These are phyloP conservation scores for Tinea semifulvella DNA, from an alignment of 2,888 invertebrate species.

Conservation along the genomic window DNA sequence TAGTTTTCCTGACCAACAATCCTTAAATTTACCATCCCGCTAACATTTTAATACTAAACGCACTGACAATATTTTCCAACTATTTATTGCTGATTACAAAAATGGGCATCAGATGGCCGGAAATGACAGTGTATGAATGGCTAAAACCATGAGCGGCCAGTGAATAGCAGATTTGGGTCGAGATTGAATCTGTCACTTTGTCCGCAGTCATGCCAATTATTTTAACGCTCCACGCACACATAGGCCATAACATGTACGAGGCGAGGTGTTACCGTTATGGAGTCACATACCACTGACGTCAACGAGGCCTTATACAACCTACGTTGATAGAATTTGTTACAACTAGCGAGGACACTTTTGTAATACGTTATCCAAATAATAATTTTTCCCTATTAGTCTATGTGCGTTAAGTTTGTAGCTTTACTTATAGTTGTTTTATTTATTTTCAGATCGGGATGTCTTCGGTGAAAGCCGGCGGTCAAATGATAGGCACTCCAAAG, in stretches of 20 bases:
- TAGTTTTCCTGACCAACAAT: no score
- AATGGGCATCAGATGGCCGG: slow-evolving; percentile 22
- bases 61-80: no score
- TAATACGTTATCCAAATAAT: not conserved
- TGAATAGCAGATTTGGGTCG: slow-evolving; percentile 42
- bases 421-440: slow-evolving; percentile 21
- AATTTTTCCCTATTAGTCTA: no score
- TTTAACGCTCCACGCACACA: slow-evolving; percentile 35
- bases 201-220: slow-evolving; percentile 42
- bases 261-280: slow-evolving; percentile 64
- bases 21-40: no score
- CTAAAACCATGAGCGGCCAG: slow-evolving; percentile 26
- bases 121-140: slow-evolving; percentile 23
- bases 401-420: not conserved
- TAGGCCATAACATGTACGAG: slow-evolving; percentile 25
- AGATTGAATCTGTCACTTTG: slow-evolving; percentile 48
- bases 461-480: slow-evolving; percentile 48
- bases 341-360: slow-evolving; percentile 32
- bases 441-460: slow-evolving; percentile 61
- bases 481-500: slow-evolving; percentile 47
- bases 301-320: slow-evolving; percentile 54
- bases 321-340: slow-evolving; percentile 55
- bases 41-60: no score
- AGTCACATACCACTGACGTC: slow-evolving; percentile 66
- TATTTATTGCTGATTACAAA: not conserved